Conservation (phyloP, 2,888 invertebrate genomes). For the Zhuqinia jingwanae region DNA sequence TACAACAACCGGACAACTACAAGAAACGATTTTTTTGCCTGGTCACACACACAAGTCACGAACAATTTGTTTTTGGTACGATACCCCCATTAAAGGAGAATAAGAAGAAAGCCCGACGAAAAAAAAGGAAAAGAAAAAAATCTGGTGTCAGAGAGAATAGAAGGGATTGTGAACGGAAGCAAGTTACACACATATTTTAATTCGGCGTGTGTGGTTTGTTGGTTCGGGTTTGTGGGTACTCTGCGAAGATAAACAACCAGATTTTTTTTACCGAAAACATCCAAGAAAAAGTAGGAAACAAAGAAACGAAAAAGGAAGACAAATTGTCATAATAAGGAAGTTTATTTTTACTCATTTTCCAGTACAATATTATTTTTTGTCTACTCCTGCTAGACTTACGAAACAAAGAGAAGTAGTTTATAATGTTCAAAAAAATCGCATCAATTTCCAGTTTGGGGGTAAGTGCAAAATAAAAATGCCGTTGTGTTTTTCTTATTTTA, state of each 20-base stretch:
- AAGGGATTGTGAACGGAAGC: conserved; percentile 61
- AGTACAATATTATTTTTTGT: conserved; percentile 14
- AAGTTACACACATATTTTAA: conserved; percentile 37
- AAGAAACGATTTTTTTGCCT: conserved; percentile 49
- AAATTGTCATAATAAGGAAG: neutral
- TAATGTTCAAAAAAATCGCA: conserved; percentile 80
- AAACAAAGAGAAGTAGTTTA: conserved; percentile 28
- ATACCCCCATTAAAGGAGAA: conserved; percentile 50
- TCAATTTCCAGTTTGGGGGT: conserved; percentile 80
- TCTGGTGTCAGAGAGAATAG: conserved; percentile 53
- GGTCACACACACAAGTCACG: conserved; percentile 68
- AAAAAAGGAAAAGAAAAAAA: conserved; percentile 6
- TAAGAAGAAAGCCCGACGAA: conserved; percentile 41
- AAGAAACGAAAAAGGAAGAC: neutral
- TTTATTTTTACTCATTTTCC: conserved; percentile 38
- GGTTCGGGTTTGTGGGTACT: conserved; percentile 64
- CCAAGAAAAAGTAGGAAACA: conserved; percentile 18
- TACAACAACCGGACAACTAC: conserved; percentile 19
- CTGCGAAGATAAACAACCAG: conserved; percentile 28
- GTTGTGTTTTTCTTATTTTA: conserved; percentile 3
- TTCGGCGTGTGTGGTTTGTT: conserved; percentile 37
- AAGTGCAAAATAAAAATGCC: conserved; percentile 74
- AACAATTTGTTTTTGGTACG: conserved; percentile 55
- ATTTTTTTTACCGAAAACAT: conserved; percentile 27
- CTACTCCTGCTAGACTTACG: neutral